Evolutionary conservation across 2,888 invertebrate species (phyloP), one percentile per base, ranked within the genome.

Genomic region (Ceraclea dissimilis): DNA sequence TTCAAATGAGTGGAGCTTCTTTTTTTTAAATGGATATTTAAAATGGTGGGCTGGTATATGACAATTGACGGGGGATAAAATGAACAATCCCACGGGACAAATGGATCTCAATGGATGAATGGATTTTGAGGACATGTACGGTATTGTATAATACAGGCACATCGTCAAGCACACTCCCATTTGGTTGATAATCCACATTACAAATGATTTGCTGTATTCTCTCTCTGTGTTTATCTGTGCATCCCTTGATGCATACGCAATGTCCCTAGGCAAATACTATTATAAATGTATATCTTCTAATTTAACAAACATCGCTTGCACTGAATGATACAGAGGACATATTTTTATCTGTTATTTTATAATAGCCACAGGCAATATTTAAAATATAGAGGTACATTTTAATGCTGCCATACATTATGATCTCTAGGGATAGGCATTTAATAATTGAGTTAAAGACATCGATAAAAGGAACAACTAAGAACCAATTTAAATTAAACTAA

Each of bases 51-150:
- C 34, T 56, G 51, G 51, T 39, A 34, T 34, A 58, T 51, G 39
- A 39, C 47, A 54, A 54, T 48, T 52, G 49, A 43, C 33, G 39
- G 54, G 54, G 47, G 48, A 59, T 53, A 59, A 57, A 39, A 50
- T 51, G 56, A 59, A 46, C 57, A 59, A 26, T 51, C 54, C 51
- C 33, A 18, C n/a, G 57, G 57, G 54, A 54, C 51, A 54, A 47
- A 54, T 39, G 39, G 39, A 16, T 8, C 5, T 2, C 16, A 16
- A 39, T 39, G 13, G 39, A 8, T 39, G 39, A 39, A 39, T 52
- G 39, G 34, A 49, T 52, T 34, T 43, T n/a, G 43, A 49, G 52
- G 52, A 57, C 52, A 49, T 16, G 22, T 26, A 26, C n/a, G n/a
- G 17, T 43, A 51, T 51, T 31, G 56, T 39, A 39, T 39, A 48